Conservation (phyloP, 1,140 invertebrate genomes). For the Drosophila lowei region DNA sequence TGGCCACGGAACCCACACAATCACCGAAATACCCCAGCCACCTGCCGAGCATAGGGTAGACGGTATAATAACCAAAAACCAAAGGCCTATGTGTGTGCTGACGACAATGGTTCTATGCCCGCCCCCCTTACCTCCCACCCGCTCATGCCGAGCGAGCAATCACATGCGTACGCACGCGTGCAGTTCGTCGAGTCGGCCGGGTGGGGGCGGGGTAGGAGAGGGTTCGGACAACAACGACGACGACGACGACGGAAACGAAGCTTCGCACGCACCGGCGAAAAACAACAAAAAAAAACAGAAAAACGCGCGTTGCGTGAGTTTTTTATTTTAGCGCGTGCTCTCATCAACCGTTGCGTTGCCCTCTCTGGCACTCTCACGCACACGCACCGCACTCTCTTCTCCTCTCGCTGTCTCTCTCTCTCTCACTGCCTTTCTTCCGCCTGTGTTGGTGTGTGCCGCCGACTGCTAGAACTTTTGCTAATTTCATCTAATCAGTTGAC, state of each 20-base stretch:
- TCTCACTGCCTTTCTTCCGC: neutral
- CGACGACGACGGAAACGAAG: slow-evolving; percentile 17
- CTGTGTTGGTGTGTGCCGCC: neutral
- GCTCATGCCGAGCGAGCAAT: slow-evolving; percentile 2
- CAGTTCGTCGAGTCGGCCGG: neutral
- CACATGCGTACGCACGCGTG: slow-evolving; percentile 61
- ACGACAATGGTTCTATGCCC: slow-evolving; percentile 38
- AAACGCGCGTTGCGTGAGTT: slow-evolving; percentile 65
- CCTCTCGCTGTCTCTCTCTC: neutral
- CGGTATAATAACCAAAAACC: slow-evolving; percentile 33
- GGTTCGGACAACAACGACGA: too few relatives aligned
- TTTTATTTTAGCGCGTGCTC: slow-evolving; percentile 75
- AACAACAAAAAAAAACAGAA: too few relatives aligned
- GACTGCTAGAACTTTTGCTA: slow-evolving; percentile 74
- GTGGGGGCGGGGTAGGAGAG: neutral
- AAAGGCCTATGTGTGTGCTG: slow-evolving; percentile 39
- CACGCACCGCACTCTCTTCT: neutral
- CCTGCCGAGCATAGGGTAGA: neutral
- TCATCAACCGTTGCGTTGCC: slow-evolving; percentile 46
- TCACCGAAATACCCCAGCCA: neutral
- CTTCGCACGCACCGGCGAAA: slow-evolving; percentile 54
- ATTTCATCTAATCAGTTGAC: slow-evolving; percentile 81
- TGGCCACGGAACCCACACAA: too few relatives aligned
- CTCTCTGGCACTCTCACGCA: neutral
- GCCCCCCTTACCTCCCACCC: neutral